Percentiles rank a stretch among this genome's conserved stretches.
Evolutionary conservation across 2,113 vertebrate species (phyloP).

Genomic region (Haemorhous mexicanus): DNA sequence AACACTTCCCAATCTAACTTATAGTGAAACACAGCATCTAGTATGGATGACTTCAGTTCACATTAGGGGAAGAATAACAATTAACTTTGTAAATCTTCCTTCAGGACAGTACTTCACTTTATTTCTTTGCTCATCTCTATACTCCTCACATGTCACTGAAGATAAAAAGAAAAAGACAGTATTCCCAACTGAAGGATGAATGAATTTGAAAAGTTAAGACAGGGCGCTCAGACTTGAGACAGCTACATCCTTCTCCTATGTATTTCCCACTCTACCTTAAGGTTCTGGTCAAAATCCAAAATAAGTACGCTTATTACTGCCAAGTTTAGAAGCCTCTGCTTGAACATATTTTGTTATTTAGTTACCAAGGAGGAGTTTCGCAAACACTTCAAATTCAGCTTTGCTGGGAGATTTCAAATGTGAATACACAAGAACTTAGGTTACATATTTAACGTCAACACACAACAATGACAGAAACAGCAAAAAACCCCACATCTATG

Average conservation of each 20-base stretch:
- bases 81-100: neutral
- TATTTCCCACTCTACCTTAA: neutral
- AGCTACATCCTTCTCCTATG: neutral
- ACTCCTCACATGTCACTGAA: neutral
- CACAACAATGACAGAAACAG: neutral
- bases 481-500: neutral
- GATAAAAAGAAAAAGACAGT: neutral
- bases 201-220: neutral
- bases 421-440: neutral
- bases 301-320: neutral
- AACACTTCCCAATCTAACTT: neutral
- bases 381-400: neutral
- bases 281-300: neutral
- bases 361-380: neutral
- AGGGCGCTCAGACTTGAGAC: neutral
- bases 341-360: neutral
- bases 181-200: neutral
- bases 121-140: neutral
- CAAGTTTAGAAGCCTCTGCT: neutral
- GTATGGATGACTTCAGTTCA: neutral
- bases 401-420: neutral
- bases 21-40: neutral
- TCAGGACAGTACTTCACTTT: neutral
- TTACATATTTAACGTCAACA: neutral
- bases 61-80: neutral